A percentile compares a stretch with the other conserved stretches of the same genome.
Evolutionary conservation across 2,113 vertebrate genomes (phyloP).

Genomic region (Daphoenositta chrysoptera): DNA sequence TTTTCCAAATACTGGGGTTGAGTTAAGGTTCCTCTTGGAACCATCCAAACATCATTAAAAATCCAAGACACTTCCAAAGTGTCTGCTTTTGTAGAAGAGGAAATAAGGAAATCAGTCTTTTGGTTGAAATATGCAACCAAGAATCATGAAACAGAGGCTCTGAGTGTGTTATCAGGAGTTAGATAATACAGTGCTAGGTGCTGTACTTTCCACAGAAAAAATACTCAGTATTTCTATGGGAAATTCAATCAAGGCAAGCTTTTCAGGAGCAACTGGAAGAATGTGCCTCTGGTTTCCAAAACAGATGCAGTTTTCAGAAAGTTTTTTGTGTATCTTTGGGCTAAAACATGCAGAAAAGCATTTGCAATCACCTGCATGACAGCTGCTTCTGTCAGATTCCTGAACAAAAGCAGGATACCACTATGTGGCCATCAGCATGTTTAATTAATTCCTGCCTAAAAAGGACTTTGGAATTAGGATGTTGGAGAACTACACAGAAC

Average conservation of each 20-base stretch:
- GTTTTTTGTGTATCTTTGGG: background rate
- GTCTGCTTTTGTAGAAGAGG: background rate
- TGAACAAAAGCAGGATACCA: background rate
- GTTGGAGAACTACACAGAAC: background rate
- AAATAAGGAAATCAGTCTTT: background rate
- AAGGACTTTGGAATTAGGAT: background rate
- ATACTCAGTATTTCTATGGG: background rate
- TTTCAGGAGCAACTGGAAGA: background rate
- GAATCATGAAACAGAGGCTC: background rate
- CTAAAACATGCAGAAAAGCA: background rate
- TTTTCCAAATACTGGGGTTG: background rate
- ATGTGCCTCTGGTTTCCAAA: background rate
- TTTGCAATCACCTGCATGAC: background rate
- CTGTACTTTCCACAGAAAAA: background rate
- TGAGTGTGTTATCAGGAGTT: background rate
- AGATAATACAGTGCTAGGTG: background rate
- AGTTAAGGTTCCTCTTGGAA: background rate
- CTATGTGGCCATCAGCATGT: rapidly evolving
- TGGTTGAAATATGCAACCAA: background rate
- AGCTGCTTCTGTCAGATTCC: background rate
- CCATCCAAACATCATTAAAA: background rate
- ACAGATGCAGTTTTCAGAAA: background rate
- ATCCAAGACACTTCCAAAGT: background rate
- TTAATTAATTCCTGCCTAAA: background rate
- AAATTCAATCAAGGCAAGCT: background rate